These are phyloP conservation scores for Balaenoptera acutorostrata DNA, from an alignment of 2,113 vertebrate genomes.

Conservation along the genomic window DNA sequence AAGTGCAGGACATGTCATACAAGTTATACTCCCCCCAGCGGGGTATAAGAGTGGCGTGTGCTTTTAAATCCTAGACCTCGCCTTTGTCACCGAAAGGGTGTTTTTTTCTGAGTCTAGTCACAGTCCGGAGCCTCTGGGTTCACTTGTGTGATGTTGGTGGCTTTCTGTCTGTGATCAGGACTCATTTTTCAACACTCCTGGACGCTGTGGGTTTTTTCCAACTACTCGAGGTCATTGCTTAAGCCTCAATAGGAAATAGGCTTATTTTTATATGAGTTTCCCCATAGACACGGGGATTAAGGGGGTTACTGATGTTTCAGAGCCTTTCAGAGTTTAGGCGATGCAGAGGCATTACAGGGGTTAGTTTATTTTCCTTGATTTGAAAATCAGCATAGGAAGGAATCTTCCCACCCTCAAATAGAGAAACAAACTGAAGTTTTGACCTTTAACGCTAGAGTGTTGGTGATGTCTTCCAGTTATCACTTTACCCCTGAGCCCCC, in stretches of 20 bases:
- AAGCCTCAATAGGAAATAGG: neutral
- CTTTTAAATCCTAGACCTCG: neutral
- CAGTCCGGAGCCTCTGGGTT: neutral
- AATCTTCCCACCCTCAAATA: neutral
- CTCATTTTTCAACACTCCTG: neutral
- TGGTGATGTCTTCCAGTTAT: neutral
- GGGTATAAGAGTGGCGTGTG: neutral
- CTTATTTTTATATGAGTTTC: neutral
- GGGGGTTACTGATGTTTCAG: neutral
- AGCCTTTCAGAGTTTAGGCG: neutral
- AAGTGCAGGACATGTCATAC: neutral
- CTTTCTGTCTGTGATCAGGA: neutral
- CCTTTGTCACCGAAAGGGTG: neutral
- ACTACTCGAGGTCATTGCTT: neutral
- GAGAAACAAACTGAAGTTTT: neutral
- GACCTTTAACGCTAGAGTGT: neutral
- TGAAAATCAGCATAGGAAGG: neutral
- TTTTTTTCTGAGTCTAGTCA: neutral
- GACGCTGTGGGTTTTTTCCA: neutral
- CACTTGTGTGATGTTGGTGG: neutral
- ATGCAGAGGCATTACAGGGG: neutral
- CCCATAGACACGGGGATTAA: neutral
- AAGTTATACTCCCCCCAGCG: neutral
- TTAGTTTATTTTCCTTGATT: neutral
- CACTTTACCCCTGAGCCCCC: neutral